Percentiles rank a stretch among this genome's conserved stretches.
phyloP scores from a whole-genome alignment of 2,888 invertebrate species.

The Acholoe squamosa region DNA sequence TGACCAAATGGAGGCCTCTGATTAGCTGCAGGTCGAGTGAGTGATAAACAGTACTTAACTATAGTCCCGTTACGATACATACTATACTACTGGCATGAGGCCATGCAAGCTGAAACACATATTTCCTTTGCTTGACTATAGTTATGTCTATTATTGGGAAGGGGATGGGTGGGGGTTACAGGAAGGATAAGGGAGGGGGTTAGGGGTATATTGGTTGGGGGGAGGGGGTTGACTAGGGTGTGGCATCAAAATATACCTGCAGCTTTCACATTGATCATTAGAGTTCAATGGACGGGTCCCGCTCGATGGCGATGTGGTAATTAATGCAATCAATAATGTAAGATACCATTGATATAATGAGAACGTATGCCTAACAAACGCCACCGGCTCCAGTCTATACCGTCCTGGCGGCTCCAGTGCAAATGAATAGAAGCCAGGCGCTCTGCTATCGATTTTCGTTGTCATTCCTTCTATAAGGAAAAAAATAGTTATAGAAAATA shows the following conservation, averaged over 20 bases:
- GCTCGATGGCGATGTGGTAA: slow-evolving; percentile 30
- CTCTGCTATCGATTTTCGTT: background rate
- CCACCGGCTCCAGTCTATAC: slow-evolving; percentile 2
- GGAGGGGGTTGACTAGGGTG: background rate
- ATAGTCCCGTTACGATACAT: too few species aligned
- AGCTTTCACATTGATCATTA: slow-evolving; percentile 31
- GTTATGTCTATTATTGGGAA: background rate
- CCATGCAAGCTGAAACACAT: too few species aligned
- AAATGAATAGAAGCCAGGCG: slow-evolving; percentile 17
- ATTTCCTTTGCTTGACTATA: too few species aligned
- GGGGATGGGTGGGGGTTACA: background rate
- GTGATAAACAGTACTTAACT: too few species aligned
- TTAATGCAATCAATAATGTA: slow-evolving; percentile 59
- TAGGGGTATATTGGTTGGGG: background rate
- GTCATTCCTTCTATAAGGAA: slow-evolving; percentile 14
- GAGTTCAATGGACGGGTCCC: slow-evolving; percentile 7
- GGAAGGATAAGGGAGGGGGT: background rate
- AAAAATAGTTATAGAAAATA: background rate
- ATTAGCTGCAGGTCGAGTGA: too few species aligned
- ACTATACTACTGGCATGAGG: too few species aligned
- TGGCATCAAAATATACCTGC: slow-evolving; percentile 1
- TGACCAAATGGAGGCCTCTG: too few species aligned
- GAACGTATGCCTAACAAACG: slow-evolving; percentile 50
- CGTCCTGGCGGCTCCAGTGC: background rate
- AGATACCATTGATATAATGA: slow-evolving; percentile 52